A percentile compares a stretch with the other conserved stretches of the same genome.
Conservation (phyloP, 1,140 invertebrate species). For the Mycetomoellerius zeteki region DNA sequence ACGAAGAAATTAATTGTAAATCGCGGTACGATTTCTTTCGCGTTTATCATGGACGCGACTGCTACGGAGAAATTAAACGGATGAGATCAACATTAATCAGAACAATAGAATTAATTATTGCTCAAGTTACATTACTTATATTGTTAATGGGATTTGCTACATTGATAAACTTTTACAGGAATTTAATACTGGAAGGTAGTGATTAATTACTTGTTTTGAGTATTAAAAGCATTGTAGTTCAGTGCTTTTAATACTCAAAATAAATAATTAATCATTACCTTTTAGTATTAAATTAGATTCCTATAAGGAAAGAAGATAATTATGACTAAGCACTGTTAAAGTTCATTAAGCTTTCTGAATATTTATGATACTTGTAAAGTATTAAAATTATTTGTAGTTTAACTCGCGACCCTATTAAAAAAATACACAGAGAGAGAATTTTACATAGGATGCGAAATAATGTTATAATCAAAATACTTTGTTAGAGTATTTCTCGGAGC, state of each 20-base stretch:
- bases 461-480: constrained; percentile 35
- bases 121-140: constrained; percentile 10
- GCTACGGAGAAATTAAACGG: constrained; percentile 22
- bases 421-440: background rate
- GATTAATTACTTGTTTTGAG: no score
- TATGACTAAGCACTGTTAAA: background rate
- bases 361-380: background rate
- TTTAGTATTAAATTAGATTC: no score
- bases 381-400: background rate
- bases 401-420: background rate
- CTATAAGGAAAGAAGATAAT: background rate
- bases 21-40: constrained; percentile 38
- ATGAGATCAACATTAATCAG: constrained; percentile 26
- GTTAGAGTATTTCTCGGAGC: constrained; percentile 12
- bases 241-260: no score
- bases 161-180: background rate
- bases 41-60: constrained; percentile 1
- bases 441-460: background rate
- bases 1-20: constrained; percentile 64
- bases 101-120: constrained; percentile 16
- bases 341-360: background rate
- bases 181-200: no score
- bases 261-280: no score
- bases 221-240: no score
- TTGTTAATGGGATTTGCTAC: background rate